Evolutionary conservation across 2,113 vertebrate species (phyloP).

Genomic region (Loxodonta africana): DNA sequence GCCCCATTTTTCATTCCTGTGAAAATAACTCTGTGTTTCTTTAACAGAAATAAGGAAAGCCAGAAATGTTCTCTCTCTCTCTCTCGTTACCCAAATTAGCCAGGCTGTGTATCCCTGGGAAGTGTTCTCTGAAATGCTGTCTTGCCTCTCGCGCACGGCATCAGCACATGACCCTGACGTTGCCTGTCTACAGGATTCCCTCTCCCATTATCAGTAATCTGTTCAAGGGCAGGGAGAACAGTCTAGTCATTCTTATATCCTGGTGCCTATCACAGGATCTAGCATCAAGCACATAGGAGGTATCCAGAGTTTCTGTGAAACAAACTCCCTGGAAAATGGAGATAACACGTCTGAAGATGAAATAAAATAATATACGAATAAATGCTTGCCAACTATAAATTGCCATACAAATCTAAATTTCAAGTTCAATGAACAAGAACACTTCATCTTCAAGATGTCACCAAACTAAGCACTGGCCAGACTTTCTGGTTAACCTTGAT

Average conservation of each 20-base stretch:
- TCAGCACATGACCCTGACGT: rapidly evolving
- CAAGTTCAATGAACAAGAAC: neutral
- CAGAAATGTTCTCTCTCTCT: neutral
- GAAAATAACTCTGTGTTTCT: neutral
- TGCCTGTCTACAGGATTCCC: neutral
- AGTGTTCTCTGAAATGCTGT: rapidly evolving
- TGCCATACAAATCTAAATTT: neutral
- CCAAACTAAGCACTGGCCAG: neutral
- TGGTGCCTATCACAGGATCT: neutral
- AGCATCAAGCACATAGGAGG: neutral
- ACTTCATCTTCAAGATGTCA: neutral
- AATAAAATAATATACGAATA: neutral
- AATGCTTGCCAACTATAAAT: neutral
- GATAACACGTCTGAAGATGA: neutral
- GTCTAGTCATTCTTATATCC: neutral
- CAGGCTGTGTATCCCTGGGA: neutral
- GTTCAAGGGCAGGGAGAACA: neutral
- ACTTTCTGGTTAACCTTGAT: neutral
- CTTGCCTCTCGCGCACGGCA: neutral
- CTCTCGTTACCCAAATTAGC: neutral
- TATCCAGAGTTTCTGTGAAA: neutral
- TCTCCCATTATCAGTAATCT: neutral
- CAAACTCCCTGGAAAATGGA: neutral
- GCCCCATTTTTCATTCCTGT: neutral
- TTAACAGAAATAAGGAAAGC: neutral